phyloP scores from a whole-genome alignment of 1,140 invertebrate genomes.

The Acromyrmex charruanus region DNA sequence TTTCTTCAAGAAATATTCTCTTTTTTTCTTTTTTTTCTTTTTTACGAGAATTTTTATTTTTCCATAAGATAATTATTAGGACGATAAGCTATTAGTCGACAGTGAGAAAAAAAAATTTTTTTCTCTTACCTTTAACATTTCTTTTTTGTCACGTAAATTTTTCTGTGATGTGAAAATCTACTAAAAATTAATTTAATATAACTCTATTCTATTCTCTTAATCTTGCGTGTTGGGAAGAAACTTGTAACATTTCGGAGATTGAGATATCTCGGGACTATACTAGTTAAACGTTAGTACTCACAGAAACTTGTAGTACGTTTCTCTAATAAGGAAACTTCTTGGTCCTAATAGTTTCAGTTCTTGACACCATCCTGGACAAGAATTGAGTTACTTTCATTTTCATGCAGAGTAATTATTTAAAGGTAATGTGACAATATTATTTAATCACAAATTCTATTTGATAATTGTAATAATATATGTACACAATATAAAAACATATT shows the following conservation, averaged over 20 bases:
- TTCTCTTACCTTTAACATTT: not conserved
- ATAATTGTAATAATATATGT: not conserved
- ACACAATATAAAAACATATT: not conserved
- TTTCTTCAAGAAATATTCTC: not conserved
- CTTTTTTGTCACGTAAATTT: not conserved
- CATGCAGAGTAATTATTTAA: not conserved
- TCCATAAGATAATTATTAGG: not conserved
- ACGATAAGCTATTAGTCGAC: not conserved
- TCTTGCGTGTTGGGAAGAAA: not conserved
- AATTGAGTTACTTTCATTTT: constrained; percentile 49
- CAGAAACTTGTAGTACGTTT: constrained; percentile 21
- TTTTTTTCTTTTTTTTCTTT: constrained; percentile 7
- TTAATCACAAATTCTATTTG: not conserved
- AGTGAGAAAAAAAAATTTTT: not conserved
- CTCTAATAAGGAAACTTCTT: constrained; percentile 49
- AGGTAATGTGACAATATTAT: not conserved
- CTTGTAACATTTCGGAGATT: not conserved
- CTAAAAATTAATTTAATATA: not conserved
- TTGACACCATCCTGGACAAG: not conserved
- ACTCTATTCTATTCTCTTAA: not conserved
- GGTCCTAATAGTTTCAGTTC: not conserved
- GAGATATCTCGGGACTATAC: not conserved
- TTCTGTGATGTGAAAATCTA: not conserved
- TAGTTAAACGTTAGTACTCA: not conserved
- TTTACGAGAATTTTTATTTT: constrained; percentile 6